Evolutionary conservation across 2,113 vertebrate species (phyloP), one percentile per base, ranked within the genome.

Genomic region (Genyomyrus donnyi): DNA sequence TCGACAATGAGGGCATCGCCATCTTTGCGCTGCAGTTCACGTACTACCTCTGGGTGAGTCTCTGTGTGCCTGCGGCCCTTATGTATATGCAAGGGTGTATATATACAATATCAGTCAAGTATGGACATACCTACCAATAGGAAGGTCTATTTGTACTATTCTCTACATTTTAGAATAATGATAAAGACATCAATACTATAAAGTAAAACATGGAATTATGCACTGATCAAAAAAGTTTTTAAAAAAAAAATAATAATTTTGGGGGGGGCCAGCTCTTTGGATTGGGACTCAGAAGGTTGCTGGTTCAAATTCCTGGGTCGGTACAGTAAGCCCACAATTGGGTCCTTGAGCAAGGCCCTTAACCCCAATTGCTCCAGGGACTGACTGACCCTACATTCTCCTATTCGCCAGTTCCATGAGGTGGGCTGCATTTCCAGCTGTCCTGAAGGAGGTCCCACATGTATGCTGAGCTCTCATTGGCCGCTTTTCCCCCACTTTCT

Each of bases 11-110:
- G 96, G 98, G 98, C 95, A 99, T 99, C 91, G 98, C 98, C 93
- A 99, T 99, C 96, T 99, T 99, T 93, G 98, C 98, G 92, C 97
- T 99, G 94, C 98, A 99, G 93, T 99, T 99, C 96, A 99, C 98
- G 89, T 99, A 99, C 96, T 99, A 99, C 94, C 97, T 99, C 92
- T 99, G 98, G 98, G 98, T 99, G 95, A 97, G 89, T 50, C 1
- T 56, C 21, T n/a, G 19, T 70, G 19, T 5, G 3, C 10, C 62
- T 66, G n/a, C 1, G 62, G 9, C 62, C 62, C 15, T 15, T 0
- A 0, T 46, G 3, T 50, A 50, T 50, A 49, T 49, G 11, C 10
- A 11, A 11, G 48, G 0, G 8, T 11, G n/a, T 9, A 10, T 66
- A 5, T 5, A 10, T n/a, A 3, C 19, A 50, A 52, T 52, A 52